Evolutionary conservation across 2,888 invertebrate genomes (phyloP).

Genomic region (Chrysomela aeneicollis): DNA sequence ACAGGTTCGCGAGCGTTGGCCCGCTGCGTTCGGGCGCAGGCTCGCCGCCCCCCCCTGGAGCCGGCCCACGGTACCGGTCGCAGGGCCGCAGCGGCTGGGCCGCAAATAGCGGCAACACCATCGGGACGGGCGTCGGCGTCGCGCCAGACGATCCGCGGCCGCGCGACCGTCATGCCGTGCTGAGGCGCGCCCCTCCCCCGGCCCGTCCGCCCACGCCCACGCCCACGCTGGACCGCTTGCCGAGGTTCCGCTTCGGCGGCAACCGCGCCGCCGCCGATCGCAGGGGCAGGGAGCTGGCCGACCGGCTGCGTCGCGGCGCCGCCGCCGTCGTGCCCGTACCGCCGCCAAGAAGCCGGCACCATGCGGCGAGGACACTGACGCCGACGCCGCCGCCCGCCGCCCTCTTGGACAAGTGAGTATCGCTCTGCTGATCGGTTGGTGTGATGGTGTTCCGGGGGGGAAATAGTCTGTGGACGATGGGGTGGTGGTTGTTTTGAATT

Average conservation of each 20-base stretch:
- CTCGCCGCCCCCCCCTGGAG: conserved; percentile 61
- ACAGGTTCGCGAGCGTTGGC: conserved; percentile 63
- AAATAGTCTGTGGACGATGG: too few species aligned
- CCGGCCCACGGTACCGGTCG: conserved; percentile 64
- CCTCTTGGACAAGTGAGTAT: conserved; percentile 23
- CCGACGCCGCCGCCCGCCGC: conserved; percentile 46
- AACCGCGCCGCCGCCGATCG: conserved; percentile 66
- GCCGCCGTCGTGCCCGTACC: conserved; percentile 53
- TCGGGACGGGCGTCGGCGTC: conserved; percentile 56
- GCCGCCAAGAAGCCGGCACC: conserved; percentile 56
- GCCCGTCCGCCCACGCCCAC: too few species aligned
- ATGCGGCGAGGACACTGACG: conserved; percentile 40
- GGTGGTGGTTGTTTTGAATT: too few species aligned
- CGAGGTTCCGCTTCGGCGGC: conserved; percentile 78
- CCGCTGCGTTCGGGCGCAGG: conserved; percentile 73
- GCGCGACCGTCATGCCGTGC: too few species aligned
- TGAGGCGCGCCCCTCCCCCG: too few species aligned
- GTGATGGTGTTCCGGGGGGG: too few species aligned
- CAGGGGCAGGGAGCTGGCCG: conserved; percentile 77
- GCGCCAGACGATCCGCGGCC: conserved; percentile 58
- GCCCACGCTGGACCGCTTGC: conserved; percentile 82
- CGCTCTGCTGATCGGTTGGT: too few species aligned
- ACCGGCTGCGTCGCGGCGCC: conserved; percentile 71
- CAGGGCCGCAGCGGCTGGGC: conserved; percentile 56
- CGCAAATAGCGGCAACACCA: conserved; percentile 52